Conservation (phyloP, 2,797 vertebrate species). For the Cyclopterus lumpus region DNA sequence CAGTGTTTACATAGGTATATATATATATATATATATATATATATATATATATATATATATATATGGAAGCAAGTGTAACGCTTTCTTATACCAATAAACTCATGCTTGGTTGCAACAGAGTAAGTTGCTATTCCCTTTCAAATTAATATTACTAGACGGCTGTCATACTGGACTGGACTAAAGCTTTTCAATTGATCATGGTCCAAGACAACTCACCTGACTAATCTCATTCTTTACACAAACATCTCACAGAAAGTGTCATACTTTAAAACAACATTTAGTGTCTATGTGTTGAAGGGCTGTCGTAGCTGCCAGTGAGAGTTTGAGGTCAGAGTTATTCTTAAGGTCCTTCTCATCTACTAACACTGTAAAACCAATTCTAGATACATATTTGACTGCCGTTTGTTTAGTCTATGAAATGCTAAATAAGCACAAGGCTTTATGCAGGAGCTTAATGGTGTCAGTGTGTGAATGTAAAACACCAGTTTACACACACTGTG, state of each 20-base stretch:
- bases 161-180: too few relatives aligned
- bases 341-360: not conserved
- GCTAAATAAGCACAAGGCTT: conserved; percentile 5
- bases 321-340: conserved; percentile 41
- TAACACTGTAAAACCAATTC: conserved; percentile 22
- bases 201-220: not conserved
- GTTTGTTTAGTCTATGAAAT: conserved; percentile 23
- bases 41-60: too few relatives aligned
- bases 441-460: conserved; percentile 19
- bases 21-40: too few relatives aligned
- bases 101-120: not conserved
- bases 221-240: conserved; percentile 18
- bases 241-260: conserved; percentile 14
- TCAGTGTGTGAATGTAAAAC: conserved; percentile 9
- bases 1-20: not conserved
- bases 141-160: too few relatives aligned
- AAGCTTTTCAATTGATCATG: conserved; percentile 7
- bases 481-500: conserved; percentile 9
- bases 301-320: conserved; percentile 24
- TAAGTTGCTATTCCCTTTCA: not conserved
- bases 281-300: conserved; percentile 8
- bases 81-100: not conserved
- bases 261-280: not conserved
- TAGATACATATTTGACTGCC: conserved; percentile 37
- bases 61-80: not conserved